These are phyloP conservation scores for Pachypeltis micranthus DNA, from an alignment of 1,140 invertebrate genomes.

Conservation along the genomic window DNA sequence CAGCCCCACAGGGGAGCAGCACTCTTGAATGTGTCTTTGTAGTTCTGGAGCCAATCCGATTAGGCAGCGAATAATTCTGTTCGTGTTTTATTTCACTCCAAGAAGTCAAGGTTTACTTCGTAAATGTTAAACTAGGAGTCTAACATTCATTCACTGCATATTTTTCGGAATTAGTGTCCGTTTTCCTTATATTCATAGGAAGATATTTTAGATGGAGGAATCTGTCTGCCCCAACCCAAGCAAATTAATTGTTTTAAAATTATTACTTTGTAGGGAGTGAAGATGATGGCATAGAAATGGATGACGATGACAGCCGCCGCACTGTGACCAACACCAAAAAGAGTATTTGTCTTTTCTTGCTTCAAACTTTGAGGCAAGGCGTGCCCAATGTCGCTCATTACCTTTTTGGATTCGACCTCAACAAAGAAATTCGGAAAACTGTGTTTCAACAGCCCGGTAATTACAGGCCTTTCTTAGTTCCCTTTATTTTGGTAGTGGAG, in stretches of 20 bases:
- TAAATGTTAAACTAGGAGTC: no score
- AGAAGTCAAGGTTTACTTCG: no score
- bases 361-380: constrained; percentile 58
- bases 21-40: no score
- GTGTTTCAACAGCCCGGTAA: constrained; percentile 53
- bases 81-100: no score
- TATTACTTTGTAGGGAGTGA: constrained; percentile 29
- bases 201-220: constrained; percentile 8
- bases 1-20: no score
- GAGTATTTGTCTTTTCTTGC: constrained; percentile 57
- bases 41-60: no score
- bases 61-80: no score
- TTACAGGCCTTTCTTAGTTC: neutral
- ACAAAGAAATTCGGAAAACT: constrained; percentile 51
- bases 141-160: no score
- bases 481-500: no score
- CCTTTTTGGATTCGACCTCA: constrained; percentile 74
- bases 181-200: no score
- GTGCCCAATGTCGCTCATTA: constrained; percentile 78
- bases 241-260: constrained; percentile 15
- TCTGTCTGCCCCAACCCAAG: neutral
- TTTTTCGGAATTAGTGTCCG: no score
- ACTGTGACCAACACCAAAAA: constrained; percentile 41
- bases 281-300: neutral
- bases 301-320: constrained; percentile 20